Evolutionary conservation across 2,113 vertebrate species (phyloP).

Genomic region (Colistium nudipinnis): DNA sequence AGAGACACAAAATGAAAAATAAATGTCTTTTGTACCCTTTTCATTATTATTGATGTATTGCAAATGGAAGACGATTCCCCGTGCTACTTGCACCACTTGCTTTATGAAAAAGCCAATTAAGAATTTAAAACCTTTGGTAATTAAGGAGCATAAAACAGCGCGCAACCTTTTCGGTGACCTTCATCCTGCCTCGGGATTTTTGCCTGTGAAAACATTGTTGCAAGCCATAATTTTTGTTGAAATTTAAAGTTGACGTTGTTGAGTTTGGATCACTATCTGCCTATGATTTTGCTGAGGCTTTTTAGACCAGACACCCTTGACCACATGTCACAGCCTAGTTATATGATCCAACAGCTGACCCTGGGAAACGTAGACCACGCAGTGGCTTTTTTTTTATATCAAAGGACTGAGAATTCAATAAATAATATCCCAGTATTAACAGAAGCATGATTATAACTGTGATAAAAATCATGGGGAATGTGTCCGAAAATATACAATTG

Average conservation of each 20-base stretch:
- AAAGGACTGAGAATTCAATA: no score
- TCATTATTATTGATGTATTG: conserved; percentile 72
- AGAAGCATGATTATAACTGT: conserved; percentile 21
- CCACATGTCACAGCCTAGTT: no score
- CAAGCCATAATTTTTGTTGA: conserved; percentile 8
- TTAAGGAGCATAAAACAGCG: conserved; percentile 51
- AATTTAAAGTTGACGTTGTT: background rate
- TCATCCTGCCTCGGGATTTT: conserved; percentile 24
- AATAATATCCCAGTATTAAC: background rate
- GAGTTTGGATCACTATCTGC: no score
- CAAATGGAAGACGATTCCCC: conserved; percentile 61
- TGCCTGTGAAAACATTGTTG: conserved; percentile 22
- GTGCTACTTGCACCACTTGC: conserved; percentile 48
- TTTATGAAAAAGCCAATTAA: conserved; percentile 73
- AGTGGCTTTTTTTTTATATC: no score
- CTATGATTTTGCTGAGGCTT: background rate
- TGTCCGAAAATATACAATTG: conserved; percentile 15
- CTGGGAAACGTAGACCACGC: no score
- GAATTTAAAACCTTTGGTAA: conserved; percentile 65
- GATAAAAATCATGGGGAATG: conserved; percentile 60
- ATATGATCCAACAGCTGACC: no score
- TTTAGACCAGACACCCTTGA: background rate
- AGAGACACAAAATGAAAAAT: conserved; percentile 60
- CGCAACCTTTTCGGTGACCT: conserved; percentile 27
- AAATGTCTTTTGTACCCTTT: conserved; percentile 63